Evolutionary conservation across 2,113 vertebrate genomes (phyloP), one percentile per base, ranked within the genome.

Genomic region (Cyprinodon tularosa): DNA sequence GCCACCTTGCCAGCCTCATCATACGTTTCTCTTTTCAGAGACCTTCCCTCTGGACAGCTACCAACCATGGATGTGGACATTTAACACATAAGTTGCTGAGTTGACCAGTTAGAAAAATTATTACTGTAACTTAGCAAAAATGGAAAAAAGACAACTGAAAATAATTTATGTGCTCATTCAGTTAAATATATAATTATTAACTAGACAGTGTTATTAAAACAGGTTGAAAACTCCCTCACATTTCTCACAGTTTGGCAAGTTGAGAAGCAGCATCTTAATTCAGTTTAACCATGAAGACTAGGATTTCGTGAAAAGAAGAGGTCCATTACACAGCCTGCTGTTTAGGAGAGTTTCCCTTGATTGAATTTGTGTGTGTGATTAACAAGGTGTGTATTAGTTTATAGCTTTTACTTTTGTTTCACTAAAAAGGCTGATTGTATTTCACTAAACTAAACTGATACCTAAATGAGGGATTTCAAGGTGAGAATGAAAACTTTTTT

Each of bases 1-100:
- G 86, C 83, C 88, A 84, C 77, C 87, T 86, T 77, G 64, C 86
- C 88, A 88, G 85, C 79, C 53, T 64, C 73, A 37, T 37, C 70
- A 72, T 77, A 83, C 84, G 82, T 84, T 87, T 77, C 76, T 83
- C 80, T 82, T 91, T 89, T 92, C 78, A 53, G 67, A 76, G 84
- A 88, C 86, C 82, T 71, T 85, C 74, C 44, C 64, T 73, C 63
- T 63, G 71, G 84, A 82, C 83, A 62, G 53, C 66, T 67, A 77
- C n/a, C 44, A 61, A 72, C 48, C 37, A 14, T 68, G 15, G 37
- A 61, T 9, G 7, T 38, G 40, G 71, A 64, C 12, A 62, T 63
- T 38, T 20, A 60, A 62, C 8, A 57, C 29, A 59, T 20, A 72
- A 83, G 59, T 79, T 88, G 84, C 88, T 92, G 77, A 89, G 68